Evolutionary conservation across 1,140 invertebrate species (phyloP).

Genomic region (Scaptodrosophila lebanonensis): DNA sequence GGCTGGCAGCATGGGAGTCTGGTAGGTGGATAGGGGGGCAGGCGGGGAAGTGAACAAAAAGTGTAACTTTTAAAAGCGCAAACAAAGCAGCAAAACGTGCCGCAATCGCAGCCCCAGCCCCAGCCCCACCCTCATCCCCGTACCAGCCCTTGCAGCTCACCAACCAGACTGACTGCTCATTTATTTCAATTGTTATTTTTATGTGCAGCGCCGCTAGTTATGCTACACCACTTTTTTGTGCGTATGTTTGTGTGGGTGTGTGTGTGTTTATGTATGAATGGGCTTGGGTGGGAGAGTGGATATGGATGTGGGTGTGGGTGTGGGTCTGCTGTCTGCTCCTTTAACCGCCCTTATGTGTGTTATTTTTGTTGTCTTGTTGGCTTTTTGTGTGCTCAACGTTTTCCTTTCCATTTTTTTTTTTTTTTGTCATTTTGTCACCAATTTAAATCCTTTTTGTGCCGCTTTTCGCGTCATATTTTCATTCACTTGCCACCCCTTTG

Average conservation of each 20-base stretch:
- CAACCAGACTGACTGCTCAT: constrained; percentile 32
- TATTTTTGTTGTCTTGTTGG: constrained; percentile 42
- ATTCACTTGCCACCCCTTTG: neutral
- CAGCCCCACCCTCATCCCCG: neutral
- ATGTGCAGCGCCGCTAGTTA: constrained; percentile 57
- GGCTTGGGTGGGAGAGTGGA: too few species aligned
- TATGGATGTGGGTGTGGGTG: too few species aligned
- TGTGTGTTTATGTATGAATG: too few species aligned
- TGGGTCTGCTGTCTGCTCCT: neutral
- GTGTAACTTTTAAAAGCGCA: too few species aligned
- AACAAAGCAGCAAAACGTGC: constrained; percentile 5
- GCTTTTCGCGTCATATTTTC: constrained; percentile 22
- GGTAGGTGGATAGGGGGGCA: too few species aligned
- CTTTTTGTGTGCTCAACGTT: constrained; percentile 7
- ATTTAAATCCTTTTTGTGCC: constrained; percentile 31
- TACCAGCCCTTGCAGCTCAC: constrained; percentile 1
- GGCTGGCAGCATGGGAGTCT: too few species aligned
- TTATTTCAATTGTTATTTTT: constrained; percentile 68
- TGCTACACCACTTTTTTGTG: constrained; percentile 37
- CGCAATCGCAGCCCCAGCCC: neutral
- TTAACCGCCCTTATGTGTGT: neutral
- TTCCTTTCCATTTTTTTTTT: constrained; percentile 7
- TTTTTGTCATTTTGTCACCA: constrained; percentile 38
- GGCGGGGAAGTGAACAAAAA: too few species aligned
- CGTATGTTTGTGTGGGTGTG: constrained; percentile 11